These are phyloP conservation scores for Desmodus rotundus DNA, from an alignment of 2,113 vertebrate species.

Conservation along the genomic window DNA sequence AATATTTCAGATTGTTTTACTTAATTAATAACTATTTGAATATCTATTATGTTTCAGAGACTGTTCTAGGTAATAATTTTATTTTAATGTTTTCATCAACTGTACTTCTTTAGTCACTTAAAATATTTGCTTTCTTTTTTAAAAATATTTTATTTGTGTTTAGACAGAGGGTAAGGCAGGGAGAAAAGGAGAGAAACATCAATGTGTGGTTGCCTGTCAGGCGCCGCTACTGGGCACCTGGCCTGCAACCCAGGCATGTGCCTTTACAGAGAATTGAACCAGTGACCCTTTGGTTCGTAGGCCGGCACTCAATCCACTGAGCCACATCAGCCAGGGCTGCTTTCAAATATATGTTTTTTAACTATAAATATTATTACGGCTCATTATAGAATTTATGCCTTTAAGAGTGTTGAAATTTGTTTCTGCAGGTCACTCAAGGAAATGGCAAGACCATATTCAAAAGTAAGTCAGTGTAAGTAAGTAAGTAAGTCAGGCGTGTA, in stretches of 20 bases:
- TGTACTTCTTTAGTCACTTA: not conserved
- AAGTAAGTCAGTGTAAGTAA: not conserved
- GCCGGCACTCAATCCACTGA: no score
- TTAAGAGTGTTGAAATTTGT: not conserved
- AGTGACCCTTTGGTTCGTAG: no score
- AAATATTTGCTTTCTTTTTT: not conserved
- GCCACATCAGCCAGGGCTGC: not conserved
- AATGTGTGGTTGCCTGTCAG: no score
- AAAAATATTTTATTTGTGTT: no score
- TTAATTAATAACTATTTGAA: not conserved
- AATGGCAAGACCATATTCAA: not conserved
- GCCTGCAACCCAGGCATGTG: no score
- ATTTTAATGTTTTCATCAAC: not conserved
- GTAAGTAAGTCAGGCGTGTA: not conserved
- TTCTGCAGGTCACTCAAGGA: not conserved
- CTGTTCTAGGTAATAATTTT: not conserved
- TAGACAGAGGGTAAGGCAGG: no score
- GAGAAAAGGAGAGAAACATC: no score
- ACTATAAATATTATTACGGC: not conserved
- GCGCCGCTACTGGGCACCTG: no score
- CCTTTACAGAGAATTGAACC: no score
- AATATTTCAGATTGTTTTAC: not conserved
- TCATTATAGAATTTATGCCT: not conserved
- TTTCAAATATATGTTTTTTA: not conserved
- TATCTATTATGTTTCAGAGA: not conserved